Evolutionary conservation across 2,797 vertebrate genomes (phyloP).

Genomic region (Pempheris klunzingeri): DNA sequence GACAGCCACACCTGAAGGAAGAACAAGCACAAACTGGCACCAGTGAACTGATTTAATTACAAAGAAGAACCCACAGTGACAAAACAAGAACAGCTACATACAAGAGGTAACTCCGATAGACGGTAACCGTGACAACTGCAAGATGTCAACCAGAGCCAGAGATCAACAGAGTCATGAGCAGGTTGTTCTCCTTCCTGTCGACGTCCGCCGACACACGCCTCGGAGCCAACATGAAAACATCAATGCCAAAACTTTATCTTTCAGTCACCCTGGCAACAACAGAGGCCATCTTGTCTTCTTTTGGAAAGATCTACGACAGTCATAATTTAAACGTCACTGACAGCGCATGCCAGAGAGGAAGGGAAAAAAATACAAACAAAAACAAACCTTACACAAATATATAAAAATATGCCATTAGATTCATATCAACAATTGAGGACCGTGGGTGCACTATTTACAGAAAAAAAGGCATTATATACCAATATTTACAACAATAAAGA

Average conservation of each 20-base stretch:
- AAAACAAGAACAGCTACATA: slow-evolving; percentile 83
- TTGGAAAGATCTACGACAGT: slow-evolving; percentile 67
- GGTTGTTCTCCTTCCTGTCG: slow-evolving; percentile 21
- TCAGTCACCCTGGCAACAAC: slow-evolving; percentile 28
- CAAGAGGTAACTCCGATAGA: slow-evolving; percentile 75
- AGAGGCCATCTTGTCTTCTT: slow-evolving; percentile 50
- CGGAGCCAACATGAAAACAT: slow-evolving; percentile 33
- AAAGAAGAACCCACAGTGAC: slow-evolving; percentile 89
- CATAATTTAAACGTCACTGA: slow-evolving; percentile 84
- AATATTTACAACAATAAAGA: slow-evolving; percentile 87
- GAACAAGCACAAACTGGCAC: slow-evolving; percentile 69
- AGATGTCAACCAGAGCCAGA: slow-evolving; percentile 46
- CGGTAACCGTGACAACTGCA: slow-evolving; percentile 69
- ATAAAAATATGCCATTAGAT: slow-evolving; percentile 93
- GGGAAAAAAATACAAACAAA: slow-evolving; percentile 51
- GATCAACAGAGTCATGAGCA: slow-evolving; percentile 34
- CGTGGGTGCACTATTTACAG: slow-evolving; percentile 88
- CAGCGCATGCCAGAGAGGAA: slow-evolving; percentile 66
- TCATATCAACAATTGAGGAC: slow-evolving; percentile 89
- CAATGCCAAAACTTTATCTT: slow-evolving; percentile 15
- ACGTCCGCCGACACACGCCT: slow-evolving; percentile 29
- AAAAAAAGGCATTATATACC: slow-evolving; percentile 85
- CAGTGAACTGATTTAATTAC: slow-evolving; percentile 91
- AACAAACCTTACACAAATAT: slow-evolving; percentile 86
- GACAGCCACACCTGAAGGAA: slow-evolving; percentile 9